phyloP scores from a whole-genome alignment of 2,113 vertebrate species.

The Numenius arquata region DNA sequence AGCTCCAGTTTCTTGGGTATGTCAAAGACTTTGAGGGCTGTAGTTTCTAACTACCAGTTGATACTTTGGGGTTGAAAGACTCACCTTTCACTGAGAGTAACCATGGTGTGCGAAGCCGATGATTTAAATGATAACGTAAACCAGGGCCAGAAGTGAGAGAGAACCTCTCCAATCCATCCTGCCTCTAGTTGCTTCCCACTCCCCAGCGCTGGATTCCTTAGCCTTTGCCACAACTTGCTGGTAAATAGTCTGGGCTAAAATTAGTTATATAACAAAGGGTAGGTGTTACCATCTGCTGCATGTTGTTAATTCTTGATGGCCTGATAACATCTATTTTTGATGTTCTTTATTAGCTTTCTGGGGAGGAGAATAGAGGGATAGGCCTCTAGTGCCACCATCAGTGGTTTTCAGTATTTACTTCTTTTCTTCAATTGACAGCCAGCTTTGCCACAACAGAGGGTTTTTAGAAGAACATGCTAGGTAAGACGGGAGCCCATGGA shows the following conservation, averaged over 20 bases:
- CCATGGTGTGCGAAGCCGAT: neutral
- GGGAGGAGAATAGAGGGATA: neutral
- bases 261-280: slow-evolving; percentile 34
- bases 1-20: neutral
- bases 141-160: neutral
- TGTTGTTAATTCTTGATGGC: slow-evolving; percentile 52
- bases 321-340: slow-evolving; percentile 44
- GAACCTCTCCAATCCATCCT: neutral
- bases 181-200: neutral
- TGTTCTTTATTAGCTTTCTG: slow-evolving; percentile 32
- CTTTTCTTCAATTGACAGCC: neutral
- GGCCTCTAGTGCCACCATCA: slow-evolving; percentile 59
- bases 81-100: neutral
- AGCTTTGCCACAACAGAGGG: neutral
- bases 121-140: neutral
- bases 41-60: neutral
- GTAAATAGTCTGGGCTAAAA: slow-evolving; percentile 61
- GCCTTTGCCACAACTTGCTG: slow-evolving; percentile 50
- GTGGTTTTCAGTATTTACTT: slow-evolving; percentile 1
- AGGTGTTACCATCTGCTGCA: slow-evolving; percentile 59
- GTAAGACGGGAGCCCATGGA: neutral
- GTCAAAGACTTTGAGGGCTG: neutral
- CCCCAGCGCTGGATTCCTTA: neutral
- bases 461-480: neutral
- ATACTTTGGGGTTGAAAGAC: neutral